Percentiles rank a stretch among this genome's conserved stretches.
These are phyloP conservation scores for Empis stercorea DNA, from an alignment of 2,888 invertebrate genomes.

Conservation along the genomic window DNA sequence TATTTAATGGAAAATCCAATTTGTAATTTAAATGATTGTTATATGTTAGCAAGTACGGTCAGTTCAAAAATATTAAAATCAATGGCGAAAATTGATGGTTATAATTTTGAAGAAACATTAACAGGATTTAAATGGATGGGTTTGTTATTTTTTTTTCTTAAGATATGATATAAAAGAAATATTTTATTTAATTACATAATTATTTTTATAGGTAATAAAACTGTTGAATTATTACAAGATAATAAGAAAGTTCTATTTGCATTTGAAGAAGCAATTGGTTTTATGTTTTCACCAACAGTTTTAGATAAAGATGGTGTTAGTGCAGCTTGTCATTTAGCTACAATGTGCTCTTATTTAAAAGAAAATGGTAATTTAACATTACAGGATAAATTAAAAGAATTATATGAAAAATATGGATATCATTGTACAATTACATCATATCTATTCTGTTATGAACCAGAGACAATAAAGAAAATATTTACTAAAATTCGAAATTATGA, in stretches of 20 bases:
- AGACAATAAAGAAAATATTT: constrained; percentile 62
- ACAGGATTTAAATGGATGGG: constrained; percentile 99
- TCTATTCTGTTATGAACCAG: constrained; percentile 68
- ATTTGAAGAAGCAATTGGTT: constrained; percentile 98
- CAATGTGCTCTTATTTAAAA: constrained; percentile 59
- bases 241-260: constrained; percentile 79
- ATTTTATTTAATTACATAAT: constrained; percentile 1
- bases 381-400: constrained; percentile 49
- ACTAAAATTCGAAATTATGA: constrained; percentile 63
- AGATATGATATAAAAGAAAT: too few species aligned
- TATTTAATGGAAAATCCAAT: constrained; percentile 40
- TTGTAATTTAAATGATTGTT: constrained; percentile 46
- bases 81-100: constrained; percentile 67
- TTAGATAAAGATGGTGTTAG: constrained; percentile 95
- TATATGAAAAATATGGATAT: constrained; percentile 78
- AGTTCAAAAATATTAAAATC: constrained; percentile 87
- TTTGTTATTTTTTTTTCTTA: constrained; percentile 18
- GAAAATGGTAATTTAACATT: constrained; percentile 43
- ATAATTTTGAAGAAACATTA: constrained; percentile 71
- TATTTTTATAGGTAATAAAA: constrained; percentile 49
- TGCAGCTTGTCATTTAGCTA: constrained; percentile 69
- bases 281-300: constrained; percentile 81
- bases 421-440: constrained; percentile 84
- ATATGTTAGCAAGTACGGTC: constrained; percentile 86
- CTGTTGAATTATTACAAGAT: constrained; percentile 53